Evolutionary conservation across 2,797 vertebrate genomes (phyloP).

Genomic region (Platyrinchus mystaceus): DNA sequence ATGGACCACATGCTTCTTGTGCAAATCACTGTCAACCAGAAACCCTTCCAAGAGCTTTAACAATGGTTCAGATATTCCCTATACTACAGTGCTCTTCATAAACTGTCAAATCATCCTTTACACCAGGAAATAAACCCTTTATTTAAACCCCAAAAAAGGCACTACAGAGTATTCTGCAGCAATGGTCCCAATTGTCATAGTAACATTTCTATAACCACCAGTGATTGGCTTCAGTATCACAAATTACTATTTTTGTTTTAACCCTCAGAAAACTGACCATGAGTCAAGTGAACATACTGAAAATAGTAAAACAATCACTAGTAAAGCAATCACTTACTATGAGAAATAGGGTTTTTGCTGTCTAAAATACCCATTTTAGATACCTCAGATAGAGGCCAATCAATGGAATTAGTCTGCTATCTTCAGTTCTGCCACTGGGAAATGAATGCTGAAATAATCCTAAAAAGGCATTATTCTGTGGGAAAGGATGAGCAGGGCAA

Average conservation of each 20-base stretch:
- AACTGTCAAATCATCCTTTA: neutral
- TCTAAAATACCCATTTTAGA: neutral
- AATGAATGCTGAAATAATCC: slow-evolving; percentile 21
- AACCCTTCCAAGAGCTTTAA: neutral
- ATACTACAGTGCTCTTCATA: neutral
- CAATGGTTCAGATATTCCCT: neutral
- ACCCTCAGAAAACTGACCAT: neutral
- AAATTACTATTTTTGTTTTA: neutral
- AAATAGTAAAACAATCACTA: neutral
- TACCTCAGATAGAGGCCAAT: neutral
- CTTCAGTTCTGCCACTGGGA: neutral
- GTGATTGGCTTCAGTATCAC: neutral
- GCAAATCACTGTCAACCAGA: neutral
- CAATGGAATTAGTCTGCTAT: neutral
- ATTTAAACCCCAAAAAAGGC: neutral
- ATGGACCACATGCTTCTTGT: neutral
- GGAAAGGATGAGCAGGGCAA: neutral
- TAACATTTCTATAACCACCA: neutral
- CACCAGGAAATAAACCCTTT: neutral
- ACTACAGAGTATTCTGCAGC: neutral
- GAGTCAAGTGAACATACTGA: neutral
- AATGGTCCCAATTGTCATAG: neutral
- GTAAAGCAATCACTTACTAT: neutral
- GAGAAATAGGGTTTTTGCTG: neutral
- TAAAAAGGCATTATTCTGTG: neutral